Evolutionary conservation across 2,888 invertebrate species (phyloP), one percentile per base, ranked within the genome.

Genomic region (Merodon equestris): DNA sequence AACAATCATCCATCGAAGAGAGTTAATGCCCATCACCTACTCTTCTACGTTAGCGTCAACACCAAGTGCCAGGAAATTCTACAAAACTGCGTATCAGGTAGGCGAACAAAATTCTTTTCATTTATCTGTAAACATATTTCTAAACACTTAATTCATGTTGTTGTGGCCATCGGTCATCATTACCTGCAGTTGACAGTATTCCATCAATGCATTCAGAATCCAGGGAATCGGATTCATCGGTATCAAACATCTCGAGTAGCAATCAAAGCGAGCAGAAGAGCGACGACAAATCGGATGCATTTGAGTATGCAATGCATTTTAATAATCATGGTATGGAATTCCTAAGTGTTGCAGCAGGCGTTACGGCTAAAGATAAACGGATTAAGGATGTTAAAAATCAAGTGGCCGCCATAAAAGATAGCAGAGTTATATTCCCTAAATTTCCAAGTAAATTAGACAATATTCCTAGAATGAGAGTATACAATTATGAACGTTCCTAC

Each of bases 301-400:
- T 83, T 64, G 83, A 83, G 19, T 82, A 84, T 19, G 74, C 83
- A 14, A 79, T 86, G 15, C 86, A 87, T 64, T 86, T 88, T 13
- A 85, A 85, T 75, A 85, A 84, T 15, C 89, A 90, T 70, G 89
- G 90, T 64, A 90, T 92, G 82, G 91, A 91, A 73, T 90, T 91
- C 72, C 87, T 95, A n/a, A 94, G 94, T 83, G 93, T 96, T 67
- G 95, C 95, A 9, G 96, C 96, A 54, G 96, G 94, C 57, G 94
- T 94, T 77, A 94, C 95, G 14, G 96, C 96, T 58, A 96, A 96
- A 89, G 96, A 96, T 88, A 96, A 96, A 88, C 91, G 96, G 48
- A 93, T 94, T 79, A 96, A 96, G 87, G 95, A 95, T 89, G 93
- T 93, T 56, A 93, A 95, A 88, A 93, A 95, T 87, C 90, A 91